Evolutionary conservation across 2,888 invertebrate species (phyloP), one percentile per base, ranked within the genome.

Genomic region (Tetanocera ferruginea): DNA sequence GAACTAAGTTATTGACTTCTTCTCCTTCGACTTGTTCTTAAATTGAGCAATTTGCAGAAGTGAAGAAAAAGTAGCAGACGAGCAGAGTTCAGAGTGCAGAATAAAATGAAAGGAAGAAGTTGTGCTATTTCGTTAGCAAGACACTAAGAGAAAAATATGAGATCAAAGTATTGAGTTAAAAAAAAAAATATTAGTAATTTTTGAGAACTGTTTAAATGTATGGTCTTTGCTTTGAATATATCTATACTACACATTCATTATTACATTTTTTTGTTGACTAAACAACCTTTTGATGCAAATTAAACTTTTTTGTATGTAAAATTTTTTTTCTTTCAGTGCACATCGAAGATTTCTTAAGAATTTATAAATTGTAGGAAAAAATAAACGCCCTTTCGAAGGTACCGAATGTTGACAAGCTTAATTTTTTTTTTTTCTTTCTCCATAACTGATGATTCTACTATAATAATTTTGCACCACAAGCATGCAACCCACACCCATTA

Each of bases 1-100:
- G 28, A 37, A 52, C 34, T 28, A 62, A 57, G 55, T 67, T 67
- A 75, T 75, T 67, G 75, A 67, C 67, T 78, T 78, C 43, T 43
- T 37, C 37, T 37, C 2, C 43, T 43, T 6, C 11, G 78, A 76
- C 77, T 76, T 62, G 60, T 78, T 71, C 74, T 79, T 78, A 79
- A 76, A 79, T 75, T 78, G 75, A 76, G 80, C 79, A 79, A 76
- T 78, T 77, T 78, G 60, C 67, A 60, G 77, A 77, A 80, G 79
- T 80, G 77, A 79, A 71, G 60, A 64, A 70, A 28, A 57, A 75
- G 25, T 55, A 57, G 57, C 23, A 67, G 72, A 73, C 49, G 14
- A 23, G 34, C 74, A 55, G 28, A 17, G 55, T 25, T n/a, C 34
- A 67, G 31, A 37, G 19, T 5, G 49, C 28, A 34, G 3, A 49